Base-by-base conservation (phyloP, 2,888 invertebrate genomes). In the Folsomia manolachei region DNA sequence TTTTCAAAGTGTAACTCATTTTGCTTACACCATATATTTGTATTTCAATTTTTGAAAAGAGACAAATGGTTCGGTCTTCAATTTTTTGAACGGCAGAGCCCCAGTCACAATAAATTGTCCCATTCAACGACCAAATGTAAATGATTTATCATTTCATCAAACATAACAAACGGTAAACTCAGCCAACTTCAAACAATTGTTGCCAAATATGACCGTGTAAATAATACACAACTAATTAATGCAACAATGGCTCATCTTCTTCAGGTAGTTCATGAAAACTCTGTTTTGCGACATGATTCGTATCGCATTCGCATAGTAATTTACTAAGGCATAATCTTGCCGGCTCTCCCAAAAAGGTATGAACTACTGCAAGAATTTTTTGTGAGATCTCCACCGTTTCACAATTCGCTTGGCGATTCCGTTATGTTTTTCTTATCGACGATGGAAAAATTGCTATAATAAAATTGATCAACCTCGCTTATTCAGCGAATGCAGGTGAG, bases 141-240 rank as follows among this genome's bases (percentile, higher is more conserved):
- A n/a, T n/a, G n/a, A n/a, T 39, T 39, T 39, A 14, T 39, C 39
- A 39, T 39, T 14, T 9, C 14, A 39, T 9, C 39, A 39, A 39
- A 39, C n/a, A n/a, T n/a, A 39, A 4, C 39, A 39, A 39, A 39
- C 39, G 14, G 39, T 14, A 56, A 19, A 56, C 56, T 19, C 56
- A 14, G 56, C 21, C 56, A 56, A 56, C 18, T 21, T 7, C 27
- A 27, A 19, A 27, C 63, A 63, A 63, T 27, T 23, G 4, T n/a
- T n/a, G 14, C 63, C 63, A 26, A 26, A 63, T 63, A 63, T 2
- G 63, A 7, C 27, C 27, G 9, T 11, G 26, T 23, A 11, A 27
- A 63, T 25, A 63, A 63, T 63, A 27, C 27, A n/a, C 26, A 18
- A 26, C 63, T 63, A 63, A 63, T 63, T 63, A 63, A 27, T 63